Evolutionary conservation across 2,797 vertebrate genomes (phyloP), one percentile per base, ranked within the genome.

Genomic region (Emys orbicularis): DNA sequence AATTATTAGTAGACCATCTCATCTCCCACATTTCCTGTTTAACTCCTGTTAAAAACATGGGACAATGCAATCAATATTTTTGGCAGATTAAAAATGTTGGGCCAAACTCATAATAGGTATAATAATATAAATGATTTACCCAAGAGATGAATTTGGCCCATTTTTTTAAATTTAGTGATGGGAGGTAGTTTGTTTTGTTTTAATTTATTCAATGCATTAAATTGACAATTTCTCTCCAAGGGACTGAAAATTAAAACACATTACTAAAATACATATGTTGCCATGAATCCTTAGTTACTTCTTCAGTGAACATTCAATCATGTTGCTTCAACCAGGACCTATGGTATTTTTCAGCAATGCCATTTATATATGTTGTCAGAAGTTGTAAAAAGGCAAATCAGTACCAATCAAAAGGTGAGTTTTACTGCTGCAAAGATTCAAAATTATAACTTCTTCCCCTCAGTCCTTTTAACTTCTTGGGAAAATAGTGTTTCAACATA

Each of bases 301-400:
- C 65, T 72, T 72, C 65, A 72, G 65, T 41, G 65, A 72, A 37
- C n/a, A 41, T 77, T 16, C 41, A 29, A 23, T 47, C 74, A 31
- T 29, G 13, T 49, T 77, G 27, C 41, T 49, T 77, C 74, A 77
- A 29, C 27, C 13, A 49, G 74, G 12, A 44, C 25, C 44, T 77
- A 77, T 47, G 25, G 4, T 77, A 77, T 29, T 77, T 27, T 47
- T 77, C 25, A 47, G 41, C 27, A 77, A 77, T 44, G 13, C n/a
- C n/a, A 23, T 27, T 47, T 76, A 29, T 41, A 76, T 47, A 76
- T 23, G 15, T 77, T 44, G 27, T 47, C 13, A 77, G 74, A 90
- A 87, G 65, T n/a, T 72, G 29, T 87, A 82, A 50, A 77, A 88
- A 80, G 61, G 86, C 41, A 86, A 27, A 5, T 61, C 34, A 68